Evolutionary conservation across 2,113 vertebrate genomes (phyloP), one percentile per base, ranked within the genome.

Genomic region (Nettapus auritus): DNA sequence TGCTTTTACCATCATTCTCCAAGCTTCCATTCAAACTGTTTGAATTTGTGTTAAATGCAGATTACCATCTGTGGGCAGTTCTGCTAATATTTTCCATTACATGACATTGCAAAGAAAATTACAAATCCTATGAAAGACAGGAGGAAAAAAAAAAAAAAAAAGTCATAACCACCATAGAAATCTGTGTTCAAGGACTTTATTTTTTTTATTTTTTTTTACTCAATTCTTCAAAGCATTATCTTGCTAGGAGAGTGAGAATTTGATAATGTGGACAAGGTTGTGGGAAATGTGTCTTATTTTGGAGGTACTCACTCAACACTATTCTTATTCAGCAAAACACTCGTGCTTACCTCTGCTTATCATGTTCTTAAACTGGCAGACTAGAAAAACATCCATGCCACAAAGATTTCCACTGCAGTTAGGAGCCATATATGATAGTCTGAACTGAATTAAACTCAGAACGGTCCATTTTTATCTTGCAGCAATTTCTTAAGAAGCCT

Each of bases 41-140:
- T 92, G 69, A 94, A 87, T 75, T 95, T 89, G 84, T 91, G 90
- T 88, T 91, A 38, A 93, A 92, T 80, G 74, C 77, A 96, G 88
- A 92, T 96, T 97, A 75, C 71, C 73, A 97, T 96, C 96, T 96
- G 87, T 94, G 90, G 42, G 70, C n/a, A 93, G 64, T 48, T 95
- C 82, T 92, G 78, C 73, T 93, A 81, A 83, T 42, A 89, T 97
- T 97, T 97, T 93, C 38, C 71, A 80, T 88, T 89, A 96, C 75
- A 75, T 52, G 73, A 90, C 14, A 26, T 93, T 91, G 78, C 3
- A 6, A 64, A 94, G 74, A 89, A 96, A 92, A 92, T 80, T 95
- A 70, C 33, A 93, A 89, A 93, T 55, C 62, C 48, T 48, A n/a
- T 64, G 62, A 84, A 92, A 86, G 8, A 77, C 8, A n/a, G 26